A percentile compares a stretch with the other conserved stretches of the same genome.
These are phyloP conservation scores for Connochaetes taurinus DNA, from an alignment of 2,113 vertebrate genomes.

Conservation along the genomic window DNA sequence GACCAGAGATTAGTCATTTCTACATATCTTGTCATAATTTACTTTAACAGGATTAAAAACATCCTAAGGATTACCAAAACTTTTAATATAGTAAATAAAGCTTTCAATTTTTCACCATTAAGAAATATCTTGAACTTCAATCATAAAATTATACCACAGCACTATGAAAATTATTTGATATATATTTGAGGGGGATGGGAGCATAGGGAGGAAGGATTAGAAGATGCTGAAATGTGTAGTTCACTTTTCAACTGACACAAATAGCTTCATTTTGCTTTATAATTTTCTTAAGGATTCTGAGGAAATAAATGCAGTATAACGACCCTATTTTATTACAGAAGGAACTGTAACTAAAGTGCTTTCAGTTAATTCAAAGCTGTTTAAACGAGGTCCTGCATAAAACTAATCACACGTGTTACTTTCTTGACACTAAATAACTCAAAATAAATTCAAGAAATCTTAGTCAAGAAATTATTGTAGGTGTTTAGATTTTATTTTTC, in stretches of 20 bases:
- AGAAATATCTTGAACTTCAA: not conserved
- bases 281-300: not conserved
- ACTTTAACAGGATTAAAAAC: not conserved
- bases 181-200: not conserved
- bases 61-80: not conserved
- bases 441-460: not conserved
- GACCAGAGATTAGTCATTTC: not conserved
- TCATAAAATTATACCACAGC: not conserved
- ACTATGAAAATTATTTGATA: not conserved
- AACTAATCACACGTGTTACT: not conserved
- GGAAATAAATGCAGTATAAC: not conserved
- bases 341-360: not conserved
- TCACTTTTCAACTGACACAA: not conserved
- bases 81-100: not conserved
- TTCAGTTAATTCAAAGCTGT: not conserved
- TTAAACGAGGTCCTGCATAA: not conserved
- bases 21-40: not conserved
- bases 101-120: not conserved
- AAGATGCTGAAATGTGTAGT: not conserved
- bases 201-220: not conserved
- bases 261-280: not conserved
- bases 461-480: not conserved
- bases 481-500: not conserved
- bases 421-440: not conserved
- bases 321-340: not conserved